Evolutionary conservation across 1,140 invertebrate species (phyloP).

Genomic region (Probaryconus sp.): DNA sequence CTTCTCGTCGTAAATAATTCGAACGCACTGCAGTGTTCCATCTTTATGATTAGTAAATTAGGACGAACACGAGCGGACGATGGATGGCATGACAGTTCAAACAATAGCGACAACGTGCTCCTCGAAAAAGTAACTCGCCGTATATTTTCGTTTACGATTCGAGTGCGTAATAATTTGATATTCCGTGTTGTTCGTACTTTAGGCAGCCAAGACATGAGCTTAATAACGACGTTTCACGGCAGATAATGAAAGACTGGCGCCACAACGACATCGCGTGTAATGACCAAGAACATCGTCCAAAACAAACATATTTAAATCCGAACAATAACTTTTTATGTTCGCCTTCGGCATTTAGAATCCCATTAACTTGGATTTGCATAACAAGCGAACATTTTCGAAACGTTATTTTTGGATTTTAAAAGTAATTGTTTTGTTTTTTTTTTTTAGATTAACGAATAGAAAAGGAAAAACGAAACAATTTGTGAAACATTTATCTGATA

Average conservation of each 20-base stretch:
- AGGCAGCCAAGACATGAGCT: constrained; percentile 22
- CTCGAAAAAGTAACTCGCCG: constrained; percentile 30
- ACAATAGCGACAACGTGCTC: constrained; percentile 19
- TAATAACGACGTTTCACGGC: constrained; percentile 26
- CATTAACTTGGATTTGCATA: too few species aligned
- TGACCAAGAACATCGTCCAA: constrained; percentile 3
- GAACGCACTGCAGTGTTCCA: constrained; percentile 28
- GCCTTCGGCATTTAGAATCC: too few species aligned
- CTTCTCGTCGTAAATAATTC: constrained; percentile 40
- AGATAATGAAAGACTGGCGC: constrained; percentile 47
- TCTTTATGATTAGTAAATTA: constrained; percentile 62
- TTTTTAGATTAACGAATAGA: too few species aligned
- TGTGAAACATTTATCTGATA: constrained; percentile 35
- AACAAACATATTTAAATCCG: constrained; percentile 12
- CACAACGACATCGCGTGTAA: constrained; percentile 16
- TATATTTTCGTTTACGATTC: constrained; percentile 40
- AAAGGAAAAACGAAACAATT: too few species aligned
- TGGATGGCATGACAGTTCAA: constrained; percentile 38
- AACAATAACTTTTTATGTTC: not conserved
- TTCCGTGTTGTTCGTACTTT: constrained; percentile 29
- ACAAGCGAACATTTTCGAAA: too few species aligned
- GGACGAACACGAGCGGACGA: constrained; percentile 31
- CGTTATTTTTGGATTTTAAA: not conserved
- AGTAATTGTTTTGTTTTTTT: not conserved
- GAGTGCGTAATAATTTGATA: constrained; percentile 45